Conservation (phyloP, 2,888 invertebrate genomes). For the Drosophila affinis region DNA sequence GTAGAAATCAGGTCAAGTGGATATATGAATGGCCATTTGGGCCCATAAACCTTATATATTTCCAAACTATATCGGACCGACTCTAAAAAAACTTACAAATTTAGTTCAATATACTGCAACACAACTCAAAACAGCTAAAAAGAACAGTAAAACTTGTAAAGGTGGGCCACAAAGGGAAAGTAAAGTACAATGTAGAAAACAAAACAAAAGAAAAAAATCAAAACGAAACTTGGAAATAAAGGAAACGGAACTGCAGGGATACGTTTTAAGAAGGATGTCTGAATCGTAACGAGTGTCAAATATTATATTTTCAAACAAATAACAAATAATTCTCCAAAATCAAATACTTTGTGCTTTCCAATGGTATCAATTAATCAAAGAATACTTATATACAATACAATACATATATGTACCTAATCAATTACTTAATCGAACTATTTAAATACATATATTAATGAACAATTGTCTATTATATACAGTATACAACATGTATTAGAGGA, state of each 20-base stretch:
- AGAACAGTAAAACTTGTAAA: background rate
- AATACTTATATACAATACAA: constrained; percentile 24
- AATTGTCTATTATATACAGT: background rate
- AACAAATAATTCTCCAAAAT: constrained; percentile 3
- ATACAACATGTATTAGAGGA: background rate
- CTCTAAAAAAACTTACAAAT: background rate
- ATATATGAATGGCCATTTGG: too few relatives aligned
- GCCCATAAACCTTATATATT: background rate
- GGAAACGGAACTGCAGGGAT: constrained; percentile 65
- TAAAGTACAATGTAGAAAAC: background rate
- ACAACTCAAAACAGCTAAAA: too few relatives aligned
- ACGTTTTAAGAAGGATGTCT: constrained; percentile 51
- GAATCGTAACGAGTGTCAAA: constrained; percentile 19
- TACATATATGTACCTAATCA: background rate
- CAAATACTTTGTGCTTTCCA: constrained; percentile 43
- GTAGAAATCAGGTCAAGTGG: too few relatives aligned
- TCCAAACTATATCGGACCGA: background rate
- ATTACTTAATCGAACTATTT: background rate
- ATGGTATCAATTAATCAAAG: constrained; percentile 42
- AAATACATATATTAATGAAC: background rate
- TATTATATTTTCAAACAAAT: constrained; percentile 13
- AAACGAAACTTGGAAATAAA: constrained; percentile 31
- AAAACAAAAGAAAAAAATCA: background rate
- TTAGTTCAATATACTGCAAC: background rate
- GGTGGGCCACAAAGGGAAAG: background rate